phyloP scores from a whole-genome alignment of 2,797 vertebrate species.

The Cuculus canorus region DNA sequence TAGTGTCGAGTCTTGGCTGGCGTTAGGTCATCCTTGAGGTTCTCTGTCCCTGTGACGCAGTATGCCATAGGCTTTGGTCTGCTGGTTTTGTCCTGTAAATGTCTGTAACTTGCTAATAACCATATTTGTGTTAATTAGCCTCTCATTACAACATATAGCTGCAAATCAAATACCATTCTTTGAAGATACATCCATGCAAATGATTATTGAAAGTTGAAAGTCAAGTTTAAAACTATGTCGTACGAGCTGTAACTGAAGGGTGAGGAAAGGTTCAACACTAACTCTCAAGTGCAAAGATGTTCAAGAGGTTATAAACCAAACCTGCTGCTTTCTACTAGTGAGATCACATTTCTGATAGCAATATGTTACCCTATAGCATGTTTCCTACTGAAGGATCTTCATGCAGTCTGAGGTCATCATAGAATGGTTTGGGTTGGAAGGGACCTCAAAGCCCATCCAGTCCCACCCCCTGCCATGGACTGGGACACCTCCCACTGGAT shows the following conservation, averaged over 20 bases:
- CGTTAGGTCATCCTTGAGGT: neutral
- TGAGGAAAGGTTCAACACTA: conserved; percentile 48
- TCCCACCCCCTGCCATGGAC: too few relatives aligned
- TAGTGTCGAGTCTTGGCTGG: neutral
- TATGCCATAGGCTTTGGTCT: neutral
- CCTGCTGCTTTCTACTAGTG: neutral
- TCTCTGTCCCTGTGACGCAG: neutral
- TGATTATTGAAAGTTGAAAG: conserved; percentile 48
- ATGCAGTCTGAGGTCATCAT: neutral
- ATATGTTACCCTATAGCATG: neutral
- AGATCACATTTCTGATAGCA: neutral
- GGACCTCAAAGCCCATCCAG: too few relatives aligned
- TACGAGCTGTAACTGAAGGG: conserved; percentile 23
- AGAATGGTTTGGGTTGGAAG: too few relatives aligned
- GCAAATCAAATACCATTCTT: conserved; percentile 64
- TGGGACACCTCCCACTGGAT: too few relatives aligned
- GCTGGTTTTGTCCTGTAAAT: conserved; percentile 19
- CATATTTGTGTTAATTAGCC: conserved; percentile 59
- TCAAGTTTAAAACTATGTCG: conserved; percentile 21
- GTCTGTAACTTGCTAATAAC: conserved; percentile 51
- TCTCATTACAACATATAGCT: conserved; percentile 55
- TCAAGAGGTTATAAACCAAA: neutral
- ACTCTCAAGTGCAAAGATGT: neutral
- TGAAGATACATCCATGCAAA: conserved; percentile 59
- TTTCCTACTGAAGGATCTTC: neutral